Base-by-base conservation (phyloP, 2,797 vertebrate species). In the Aulostomus chinensis region DNA sequence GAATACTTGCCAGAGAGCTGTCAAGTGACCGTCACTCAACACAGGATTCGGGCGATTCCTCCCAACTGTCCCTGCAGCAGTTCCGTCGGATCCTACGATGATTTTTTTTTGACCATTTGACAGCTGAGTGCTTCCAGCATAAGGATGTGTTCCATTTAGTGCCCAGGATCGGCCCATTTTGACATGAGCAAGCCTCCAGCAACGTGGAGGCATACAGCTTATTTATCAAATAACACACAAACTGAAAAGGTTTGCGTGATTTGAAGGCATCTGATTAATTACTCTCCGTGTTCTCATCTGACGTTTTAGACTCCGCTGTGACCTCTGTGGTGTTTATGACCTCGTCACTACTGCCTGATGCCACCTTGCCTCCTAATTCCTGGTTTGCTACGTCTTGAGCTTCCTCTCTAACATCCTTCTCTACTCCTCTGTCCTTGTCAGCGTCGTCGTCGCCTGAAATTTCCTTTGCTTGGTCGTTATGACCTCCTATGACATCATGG, bases 41-140 rank as follows among this genome's bases (percentile, higher is more conserved):
- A 35, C 47, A 53, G 52, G 66, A 65, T 68, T 62, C 24, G 10
- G 69, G 58, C 68, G 38, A 29, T 45, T 51, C 41, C 61, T 56
- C 63, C 68, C 31, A 58, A 68, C 53, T 58, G 41, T 64, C 58
- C 64, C 56, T 54, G 57, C 57, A 61, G 73, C 65, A 46, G 60
- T 78, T 76, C 54, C 63, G 41, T 52, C 32, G 45, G 76, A 76
- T 78, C 68, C 68, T 55, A 67, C 58, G 20, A 63, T 68, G 43
- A 69, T 30, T 11, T 11, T n/a, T 51, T 72, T 78, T 35, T 55
- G 57, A 69, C 71, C 59, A 51, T 69, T 68, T 76, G 69, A 73
- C 85, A 76, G 68, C 56, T 21, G 42, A 65, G 76, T 61, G 73
- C 78, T 81, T 85, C 82, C 85, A 83, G 83, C 84, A 80, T 84